Conservation (phyloP, 2,888 invertebrate genomes). For the Graphium colonna region DNA sequence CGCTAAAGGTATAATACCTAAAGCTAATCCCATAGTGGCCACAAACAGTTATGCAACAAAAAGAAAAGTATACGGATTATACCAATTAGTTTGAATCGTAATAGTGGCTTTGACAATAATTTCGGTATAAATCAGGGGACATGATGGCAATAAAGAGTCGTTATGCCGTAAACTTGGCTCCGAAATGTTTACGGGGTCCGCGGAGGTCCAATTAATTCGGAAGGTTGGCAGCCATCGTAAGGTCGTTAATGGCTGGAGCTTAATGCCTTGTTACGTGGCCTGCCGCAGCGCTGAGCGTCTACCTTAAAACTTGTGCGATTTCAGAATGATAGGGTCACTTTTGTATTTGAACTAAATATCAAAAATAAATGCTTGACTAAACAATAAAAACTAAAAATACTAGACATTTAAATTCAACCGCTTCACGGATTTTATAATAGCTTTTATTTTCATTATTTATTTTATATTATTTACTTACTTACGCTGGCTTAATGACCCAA, state of each 20-base stretch:
- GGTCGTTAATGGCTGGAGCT: slow-evolving; percentile 39
- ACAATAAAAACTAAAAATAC: too few species aligned
- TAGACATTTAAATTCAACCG: too few species aligned
- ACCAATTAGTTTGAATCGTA: neutral
- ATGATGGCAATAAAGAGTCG: slow-evolving; percentile 13
- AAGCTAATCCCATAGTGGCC: neutral
- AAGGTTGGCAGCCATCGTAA: slow-evolving; percentile 41
- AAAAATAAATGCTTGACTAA: too few species aligned
- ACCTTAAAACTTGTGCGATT: neutral
- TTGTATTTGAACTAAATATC: too few species aligned
- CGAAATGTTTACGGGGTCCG: slow-evolving; percentile 35
- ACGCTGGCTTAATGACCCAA: too few species aligned
- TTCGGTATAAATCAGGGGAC: slow-evolving; percentile 8
- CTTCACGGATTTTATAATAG: too few species aligned
- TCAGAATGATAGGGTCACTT: too few species aligned
- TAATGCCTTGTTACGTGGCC: slow-evolving; percentile 25
- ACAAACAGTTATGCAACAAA: neutral
- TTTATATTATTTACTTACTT: too few species aligned
- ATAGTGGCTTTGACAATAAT: slow-evolving; percentile 8
- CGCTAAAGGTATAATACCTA: neutral
- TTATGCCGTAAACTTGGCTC: slow-evolving; percentile 29
- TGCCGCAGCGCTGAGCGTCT: neutral
- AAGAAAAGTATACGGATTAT: neutral
- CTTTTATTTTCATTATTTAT: too few species aligned
- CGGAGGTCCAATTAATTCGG: slow-evolving; percentile 37